Base-by-base conservation (phyloP, 2,113 vertebrate genomes). In the Apteryx mantelli region DNA sequence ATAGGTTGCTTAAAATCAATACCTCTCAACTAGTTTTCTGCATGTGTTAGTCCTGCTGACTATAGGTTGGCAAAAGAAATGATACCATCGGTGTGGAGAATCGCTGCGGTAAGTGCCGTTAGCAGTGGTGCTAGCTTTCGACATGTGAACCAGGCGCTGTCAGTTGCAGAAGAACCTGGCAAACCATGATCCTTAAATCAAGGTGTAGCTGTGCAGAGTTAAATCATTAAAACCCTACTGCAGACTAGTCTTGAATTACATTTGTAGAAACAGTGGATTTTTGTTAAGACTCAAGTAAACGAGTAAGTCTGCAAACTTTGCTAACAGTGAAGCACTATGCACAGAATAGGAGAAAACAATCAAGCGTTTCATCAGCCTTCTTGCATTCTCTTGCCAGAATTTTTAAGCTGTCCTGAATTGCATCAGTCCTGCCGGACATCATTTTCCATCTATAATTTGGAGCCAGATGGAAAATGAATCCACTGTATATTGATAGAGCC, bases 261-360 rank as follows among this genome's bases (percentile, higher is more conserved):
- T 65, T 77, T 70, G 80, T 21, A 52, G 87, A 65, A 92, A 94
- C 84, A 95, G 82, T 66, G 56, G 53, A 68, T 86, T 97, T 88
- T 77, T 94, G 79, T 96, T 65, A 22, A 81, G 74, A 30, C 64
- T 75, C 12, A n/a, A 88, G 80, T 69, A 58, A 70, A 69, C 1
- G 52, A 91, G 74, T 52, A 25, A 64, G 60, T 80, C 83, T 65
- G 22, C 84, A 66, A 91, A 58, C 88, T 65, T 36, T 81, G 83
- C 46, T 52, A 73, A 75, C 93, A 95, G 80, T 80, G 80, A 25
- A 73, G 91, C 79, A 44, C 91, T 97, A 61, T 95, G 93, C 58
- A 68, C 80, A 87, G 94, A 87, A 88, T n/a, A 73, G 88, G 61
- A 82, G 91, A 28, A 84, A 84, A 93, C 90, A 91, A 92, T 86